These are phyloP conservation scores for Platyrinchus mystaceus DNA, from an alignment of 2,797 vertebrate genomes.

Conservation along the genomic window DNA sequence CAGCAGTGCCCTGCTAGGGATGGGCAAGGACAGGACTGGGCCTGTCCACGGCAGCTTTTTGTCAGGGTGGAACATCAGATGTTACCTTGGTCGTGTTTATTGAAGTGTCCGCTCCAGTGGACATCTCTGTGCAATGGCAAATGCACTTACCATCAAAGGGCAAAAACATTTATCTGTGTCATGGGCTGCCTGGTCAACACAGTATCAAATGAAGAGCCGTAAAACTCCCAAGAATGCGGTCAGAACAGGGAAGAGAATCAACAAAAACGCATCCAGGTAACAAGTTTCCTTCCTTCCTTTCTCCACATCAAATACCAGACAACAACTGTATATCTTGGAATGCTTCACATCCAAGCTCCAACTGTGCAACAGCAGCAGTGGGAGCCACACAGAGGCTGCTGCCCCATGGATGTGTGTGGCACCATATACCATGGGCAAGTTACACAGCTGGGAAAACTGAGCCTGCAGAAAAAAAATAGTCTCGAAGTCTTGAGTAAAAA, in stretches of 20 bases:
- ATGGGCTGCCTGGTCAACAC: rapidly evolving
- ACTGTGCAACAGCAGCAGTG: not conserved
- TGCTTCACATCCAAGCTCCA: not conserved
- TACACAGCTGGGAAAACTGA: not conserved
- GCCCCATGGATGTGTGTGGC: rapidly evolving
- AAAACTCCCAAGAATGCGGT: not conserved
- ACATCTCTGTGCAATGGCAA: not conserved
- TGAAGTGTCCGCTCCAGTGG: not conserved
- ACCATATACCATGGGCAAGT: rapidly evolving
- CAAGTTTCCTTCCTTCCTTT: not conserved
- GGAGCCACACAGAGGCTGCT: not conserved
- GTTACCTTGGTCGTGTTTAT: not conserved
- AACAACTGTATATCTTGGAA: not conserved
- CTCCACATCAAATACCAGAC: not conserved
- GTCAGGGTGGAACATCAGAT: not conserved
- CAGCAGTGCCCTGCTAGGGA: not conserved
- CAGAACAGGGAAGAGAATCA: not conserved
- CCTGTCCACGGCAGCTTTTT: not conserved
- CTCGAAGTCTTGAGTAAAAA: not conserved
- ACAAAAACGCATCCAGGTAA: rapidly evolving
- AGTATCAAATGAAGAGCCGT: not conserved
- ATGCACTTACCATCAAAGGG: not conserved
- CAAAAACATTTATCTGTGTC: not conserved
- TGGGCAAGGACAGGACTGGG: not conserved
- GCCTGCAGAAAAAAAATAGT: not conserved